Percentiles rank a stretch among this genome's conserved stretches.
Evolutionary conservation across 2,888 invertebrate species (phyloP).

Genomic region (Eurytoma californica): DNA sequence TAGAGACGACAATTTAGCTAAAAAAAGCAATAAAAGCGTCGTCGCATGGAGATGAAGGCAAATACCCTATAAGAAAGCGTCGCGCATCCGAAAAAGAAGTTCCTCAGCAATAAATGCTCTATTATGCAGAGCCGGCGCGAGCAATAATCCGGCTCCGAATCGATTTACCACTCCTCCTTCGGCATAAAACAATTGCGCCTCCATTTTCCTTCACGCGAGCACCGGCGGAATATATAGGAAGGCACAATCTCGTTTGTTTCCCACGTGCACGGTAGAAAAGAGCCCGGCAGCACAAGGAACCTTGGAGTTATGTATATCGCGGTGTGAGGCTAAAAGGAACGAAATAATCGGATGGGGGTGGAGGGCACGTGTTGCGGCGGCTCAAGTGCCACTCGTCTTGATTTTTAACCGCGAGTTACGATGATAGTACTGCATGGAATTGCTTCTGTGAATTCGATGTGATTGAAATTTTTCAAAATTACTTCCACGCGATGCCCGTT

Average conservation of each 20-base stretch:
- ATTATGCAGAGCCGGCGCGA: constrained; percentile 14
- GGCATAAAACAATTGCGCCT: constrained; percentile 30
- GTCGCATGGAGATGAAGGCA: too few relatives aligned
- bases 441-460: too few relatives aligned
- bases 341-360: neutral
- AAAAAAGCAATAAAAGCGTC: too few relatives aligned
- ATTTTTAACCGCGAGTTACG: too few relatives aligned
- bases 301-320: neutral
- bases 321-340: neutral
- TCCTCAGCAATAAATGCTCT: constrained; percentile 1
- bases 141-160: constrained; percentile 19
- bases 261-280: neutral
- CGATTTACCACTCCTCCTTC: constrained; percentile 7
- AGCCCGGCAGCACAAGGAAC: neutral
- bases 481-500: too few relatives aligned
- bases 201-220: constrained; percentile 25
- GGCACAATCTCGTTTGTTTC: neutral
- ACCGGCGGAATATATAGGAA: neutral
- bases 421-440: too few relatives aligned
- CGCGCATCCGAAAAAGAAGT: neutral
- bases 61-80: too few relatives aligned
- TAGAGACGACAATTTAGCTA: neutral
- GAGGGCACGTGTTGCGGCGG: neutral
- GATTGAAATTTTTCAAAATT: too few relatives aligned
- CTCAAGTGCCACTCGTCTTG: neutral